phyloP scores from a whole-genome alignment of 2,797 vertebrate species.

The Podarcis lilfordi region DNA sequence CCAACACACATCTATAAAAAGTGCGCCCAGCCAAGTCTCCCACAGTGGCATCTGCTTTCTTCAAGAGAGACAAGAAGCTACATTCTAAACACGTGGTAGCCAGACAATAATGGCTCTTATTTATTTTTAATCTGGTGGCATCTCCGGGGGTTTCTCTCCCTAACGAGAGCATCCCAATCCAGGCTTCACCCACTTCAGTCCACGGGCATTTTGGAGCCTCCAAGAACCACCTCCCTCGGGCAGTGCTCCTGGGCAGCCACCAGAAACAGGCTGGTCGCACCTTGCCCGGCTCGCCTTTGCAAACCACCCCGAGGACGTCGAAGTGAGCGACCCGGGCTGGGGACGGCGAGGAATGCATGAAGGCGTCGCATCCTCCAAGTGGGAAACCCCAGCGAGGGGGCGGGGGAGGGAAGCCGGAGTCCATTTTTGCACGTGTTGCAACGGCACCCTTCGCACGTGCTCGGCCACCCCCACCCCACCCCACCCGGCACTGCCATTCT shows the following conservation, averaged over 20 bases:
- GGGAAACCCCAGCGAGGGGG: background rate
- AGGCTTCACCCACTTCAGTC: background rate
- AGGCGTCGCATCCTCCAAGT: background rate
- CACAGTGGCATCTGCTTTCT: background rate
- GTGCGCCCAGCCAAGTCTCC: background rate
- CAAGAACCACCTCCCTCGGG: too few relatives aligned
- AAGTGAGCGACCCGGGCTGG: accelerated
- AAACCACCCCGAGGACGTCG: too few relatives aligned
- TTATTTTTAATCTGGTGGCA: background rate
- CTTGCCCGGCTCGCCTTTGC: background rate
- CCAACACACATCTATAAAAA: background rate
- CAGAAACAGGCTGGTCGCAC: background rate
- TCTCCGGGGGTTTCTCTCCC: background rate
- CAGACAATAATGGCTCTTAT: background rate
- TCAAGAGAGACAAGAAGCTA: background rate
- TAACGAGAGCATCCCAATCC: background rate
- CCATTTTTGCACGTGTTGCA: background rate
- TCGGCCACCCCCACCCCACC: too few relatives aligned
- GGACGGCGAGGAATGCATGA: background rate
- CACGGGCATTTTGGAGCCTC: background rate
- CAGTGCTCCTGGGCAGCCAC: background rate
- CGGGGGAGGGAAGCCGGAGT: too few relatives aligned
- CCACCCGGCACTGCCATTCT: background rate
- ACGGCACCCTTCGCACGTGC: background rate
- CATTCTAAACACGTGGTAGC: background rate